Evolutionary conservation across 2,888 invertebrate species (phyloP).

Genomic region (Nephrotoma flavescens): DNA sequence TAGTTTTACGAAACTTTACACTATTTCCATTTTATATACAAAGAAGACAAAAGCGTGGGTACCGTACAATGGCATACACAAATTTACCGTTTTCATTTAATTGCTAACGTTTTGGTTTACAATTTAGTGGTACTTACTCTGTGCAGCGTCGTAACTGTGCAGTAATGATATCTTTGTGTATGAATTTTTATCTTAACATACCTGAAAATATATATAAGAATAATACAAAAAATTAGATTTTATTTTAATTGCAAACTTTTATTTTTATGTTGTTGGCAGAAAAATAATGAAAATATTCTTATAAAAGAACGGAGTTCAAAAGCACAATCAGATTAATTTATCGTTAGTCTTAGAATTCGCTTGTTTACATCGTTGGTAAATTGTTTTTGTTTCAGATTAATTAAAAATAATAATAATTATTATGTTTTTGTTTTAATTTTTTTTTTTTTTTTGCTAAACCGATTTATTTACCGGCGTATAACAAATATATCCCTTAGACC

Average conservation of each 20-base stretch:
- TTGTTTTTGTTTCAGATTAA: no score
- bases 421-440: no score
- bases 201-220: not conserved
- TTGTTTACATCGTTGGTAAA: no score
- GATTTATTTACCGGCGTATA: no score
- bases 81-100: not conserved
- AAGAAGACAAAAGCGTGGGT: no score
- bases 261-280: not conserved
- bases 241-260: not conserved
- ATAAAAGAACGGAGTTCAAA: not conserved
- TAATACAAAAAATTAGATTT: not conserved
- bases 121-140: not conserved
- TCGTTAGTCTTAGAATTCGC: no score
- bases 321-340: not conserved
- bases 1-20: no score
- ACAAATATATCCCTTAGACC: no score
- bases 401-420: no score
- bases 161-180: not conserved
- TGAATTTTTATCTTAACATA: not conserved
- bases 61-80: no score
- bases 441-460: no score
- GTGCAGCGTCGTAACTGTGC: not conserved
- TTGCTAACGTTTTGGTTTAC: not conserved
- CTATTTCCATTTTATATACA: no score
- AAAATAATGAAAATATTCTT: not conserved